phyloP scores from a whole-genome alignment of 2,113 vertebrate genomes.

The Crotalus tigris region DNA sequence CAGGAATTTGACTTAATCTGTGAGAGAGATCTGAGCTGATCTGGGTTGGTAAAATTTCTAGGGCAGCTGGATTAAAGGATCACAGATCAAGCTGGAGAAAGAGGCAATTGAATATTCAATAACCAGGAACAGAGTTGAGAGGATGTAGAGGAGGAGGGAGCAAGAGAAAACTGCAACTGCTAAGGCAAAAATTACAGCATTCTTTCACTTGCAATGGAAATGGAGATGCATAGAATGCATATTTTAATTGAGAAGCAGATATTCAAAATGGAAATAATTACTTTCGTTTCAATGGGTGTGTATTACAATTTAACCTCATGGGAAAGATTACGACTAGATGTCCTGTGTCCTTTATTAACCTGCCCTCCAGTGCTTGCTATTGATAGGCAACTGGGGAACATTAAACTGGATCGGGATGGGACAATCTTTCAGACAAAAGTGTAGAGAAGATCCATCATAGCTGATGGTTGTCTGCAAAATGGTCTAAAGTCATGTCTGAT shows the following conservation, averaged over 20 bases:
- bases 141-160: background rate
- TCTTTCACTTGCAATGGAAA: constrained; percentile 20
- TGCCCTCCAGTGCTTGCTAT: background rate
- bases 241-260: background rate
- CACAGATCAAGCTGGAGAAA: constrained; percentile 61
- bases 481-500: background rate
- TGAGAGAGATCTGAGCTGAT: constrained; percentile 64
- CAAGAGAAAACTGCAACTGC: background rate
- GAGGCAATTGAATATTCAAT: constrained; percentile 64
- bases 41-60: constrained; percentile 63
- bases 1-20: constrained; percentile 43
- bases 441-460: too few relatives aligned
- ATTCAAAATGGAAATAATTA: background rate
- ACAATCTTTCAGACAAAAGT: background rate
- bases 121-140: constrained; percentile 54
- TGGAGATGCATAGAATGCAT: background rate
- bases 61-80: constrained; percentile 67
- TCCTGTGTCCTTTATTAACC: background rate
- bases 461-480: background rate
- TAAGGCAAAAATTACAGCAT: constrained; percentile 15
- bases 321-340: background rate
- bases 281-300: background rate
- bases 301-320: background rate
- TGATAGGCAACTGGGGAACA: background rate
- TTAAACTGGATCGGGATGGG: background rate